Conservation (phyloP, 2,888 invertebrate species). For the Idaea straminata region DNA sequence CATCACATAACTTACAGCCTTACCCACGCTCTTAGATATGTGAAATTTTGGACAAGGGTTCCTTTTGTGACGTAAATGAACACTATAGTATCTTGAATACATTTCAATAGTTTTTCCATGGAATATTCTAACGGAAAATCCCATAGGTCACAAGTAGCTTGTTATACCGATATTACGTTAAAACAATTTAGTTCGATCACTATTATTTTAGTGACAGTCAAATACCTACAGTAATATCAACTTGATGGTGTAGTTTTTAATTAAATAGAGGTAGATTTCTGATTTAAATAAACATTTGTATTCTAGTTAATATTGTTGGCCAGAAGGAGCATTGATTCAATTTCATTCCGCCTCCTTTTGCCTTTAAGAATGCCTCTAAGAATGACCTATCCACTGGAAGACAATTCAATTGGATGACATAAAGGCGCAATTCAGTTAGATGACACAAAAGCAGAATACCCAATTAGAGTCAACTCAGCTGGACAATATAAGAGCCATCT, state of each 20-base stretch:
- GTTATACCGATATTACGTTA: background rate
- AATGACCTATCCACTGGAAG: no score
- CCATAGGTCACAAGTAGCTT: background rate
- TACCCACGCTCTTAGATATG: background rate
- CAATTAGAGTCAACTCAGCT: no score
- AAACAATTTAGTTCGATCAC: background rate
- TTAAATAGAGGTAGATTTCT: background rate
- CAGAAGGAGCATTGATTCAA: no score
- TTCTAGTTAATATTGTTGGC: no score
- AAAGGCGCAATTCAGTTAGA: no score
- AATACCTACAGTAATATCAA: background rate
- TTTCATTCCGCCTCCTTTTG: no score
- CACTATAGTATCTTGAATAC: background rate
- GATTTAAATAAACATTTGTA: no score
- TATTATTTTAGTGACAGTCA: background rate
- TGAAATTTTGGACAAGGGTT: background rate
- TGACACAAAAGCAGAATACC: no score
- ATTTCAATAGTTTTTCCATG: no score
- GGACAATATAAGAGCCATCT: no score
- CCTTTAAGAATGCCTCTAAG: no score
- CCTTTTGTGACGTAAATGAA: background rate
- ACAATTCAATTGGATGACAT: no score
- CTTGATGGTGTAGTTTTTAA: background rate
- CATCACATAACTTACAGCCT: background rate
- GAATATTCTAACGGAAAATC: background rate